These are phyloP conservation scores for Agonum fuliginosum DNA, from an alignment of 2,888 invertebrate genomes.

Conservation along the genomic window DNA sequence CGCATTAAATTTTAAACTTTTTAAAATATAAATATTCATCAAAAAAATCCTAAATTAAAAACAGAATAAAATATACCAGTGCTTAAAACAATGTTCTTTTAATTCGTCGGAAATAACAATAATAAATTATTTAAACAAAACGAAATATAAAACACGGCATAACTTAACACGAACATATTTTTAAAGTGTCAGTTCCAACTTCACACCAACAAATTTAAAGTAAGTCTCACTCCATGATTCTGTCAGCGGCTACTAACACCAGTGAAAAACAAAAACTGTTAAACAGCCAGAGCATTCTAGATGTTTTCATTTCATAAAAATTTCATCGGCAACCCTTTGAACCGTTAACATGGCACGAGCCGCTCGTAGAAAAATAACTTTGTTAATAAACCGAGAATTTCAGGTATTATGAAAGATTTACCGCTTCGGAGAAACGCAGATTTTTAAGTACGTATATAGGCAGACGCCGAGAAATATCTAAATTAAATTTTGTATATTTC, in stretches of 20 bases:
- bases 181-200: neutral
- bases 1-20: too few relatives aligned
- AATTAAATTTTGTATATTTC: conserved; percentile 57
- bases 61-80: too few relatives aligned
- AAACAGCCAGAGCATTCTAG: conserved; percentile 38
- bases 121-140: neutral
- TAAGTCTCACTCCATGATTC: conserved; percentile 44
- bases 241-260: conserved; percentile 29
- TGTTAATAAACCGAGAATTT: conserved; percentile 55
- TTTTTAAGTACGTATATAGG: conserved; percentile 1
- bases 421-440: conserved; percentile 24
- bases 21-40: too few relatives aligned
- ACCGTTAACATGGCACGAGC: conserved; percentile 31
- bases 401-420: conserved; percentile 54
- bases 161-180: neutral
- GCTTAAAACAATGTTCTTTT: too few relatives aligned
- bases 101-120: neutral
- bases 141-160: neutral
- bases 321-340: conserved; percentile 56
- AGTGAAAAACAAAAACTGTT: conserved; percentile 39
- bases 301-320: conserved; percentile 58
- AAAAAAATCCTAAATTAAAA: too few relatives aligned
- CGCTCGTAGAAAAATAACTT: conserved; percentile 56
- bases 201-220: conserved; percentile 29
- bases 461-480: conserved; percentile 50